Evolutionary conservation across 2,113 vertebrate species (phyloP).

Genomic region (Naja naja): DNA sequence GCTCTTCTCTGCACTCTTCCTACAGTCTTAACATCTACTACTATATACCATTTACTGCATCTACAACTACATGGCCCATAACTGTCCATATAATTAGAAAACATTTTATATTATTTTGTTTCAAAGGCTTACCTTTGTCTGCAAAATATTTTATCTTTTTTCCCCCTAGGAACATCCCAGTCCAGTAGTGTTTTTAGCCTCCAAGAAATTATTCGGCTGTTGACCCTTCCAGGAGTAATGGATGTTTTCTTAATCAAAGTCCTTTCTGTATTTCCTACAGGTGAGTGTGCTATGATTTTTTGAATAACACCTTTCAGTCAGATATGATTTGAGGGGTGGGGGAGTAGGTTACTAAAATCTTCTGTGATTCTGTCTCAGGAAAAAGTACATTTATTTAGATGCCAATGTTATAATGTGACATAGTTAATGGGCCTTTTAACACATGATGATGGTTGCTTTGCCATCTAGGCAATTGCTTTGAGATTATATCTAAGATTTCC

Average conservation of each 20-base stretch:
- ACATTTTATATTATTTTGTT: conserved; percentile 7
- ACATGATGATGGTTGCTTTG: background rate
- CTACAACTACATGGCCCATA: background rate
- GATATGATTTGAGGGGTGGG: background rate
- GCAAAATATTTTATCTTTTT: background rate
- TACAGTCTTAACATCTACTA: background rate
- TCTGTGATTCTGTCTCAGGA: background rate
- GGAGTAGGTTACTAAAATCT: background rate
- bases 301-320: background rate
- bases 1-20: background rate
- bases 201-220: conserved; percentile 78
- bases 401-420: background rate
- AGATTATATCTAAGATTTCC: background rate
- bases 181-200: conserved; percentile 79
- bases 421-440: background rate
- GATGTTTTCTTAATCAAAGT: conserved; percentile 84
- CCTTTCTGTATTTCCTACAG: conserved; percentile 80
- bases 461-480: background rate
- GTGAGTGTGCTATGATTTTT: conserved; percentile 69
- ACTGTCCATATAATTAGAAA: background rate
- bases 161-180: conserved; percentile 42
- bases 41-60: background rate
- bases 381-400: background rate
- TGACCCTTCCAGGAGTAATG: conserved; percentile 81
- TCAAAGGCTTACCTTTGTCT: background rate